Conservation (phyloP, 2,113 vertebrate species). For the Bungarus multicinctus region DNA sequence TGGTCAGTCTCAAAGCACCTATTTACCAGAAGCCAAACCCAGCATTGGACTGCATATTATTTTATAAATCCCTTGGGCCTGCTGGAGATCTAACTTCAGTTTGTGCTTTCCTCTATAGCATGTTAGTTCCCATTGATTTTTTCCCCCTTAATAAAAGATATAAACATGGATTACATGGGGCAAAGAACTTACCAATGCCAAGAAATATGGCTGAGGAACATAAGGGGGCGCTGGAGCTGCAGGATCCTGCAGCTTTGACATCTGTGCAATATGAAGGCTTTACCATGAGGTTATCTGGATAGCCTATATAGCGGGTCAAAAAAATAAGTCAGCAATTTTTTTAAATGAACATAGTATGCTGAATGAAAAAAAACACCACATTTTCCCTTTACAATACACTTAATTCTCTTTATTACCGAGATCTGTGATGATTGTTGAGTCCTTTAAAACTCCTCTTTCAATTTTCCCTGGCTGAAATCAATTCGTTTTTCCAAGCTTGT, state of each 20-base stretch:
- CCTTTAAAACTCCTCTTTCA: slow-evolving; percentile 35
- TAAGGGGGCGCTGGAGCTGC: background rate
- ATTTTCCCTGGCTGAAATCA: slow-evolving; percentile 41
- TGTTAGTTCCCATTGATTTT: background rate
- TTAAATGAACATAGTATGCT: slow-evolving; percentile 1
- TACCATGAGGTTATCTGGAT: background rate
- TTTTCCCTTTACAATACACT: background rate
- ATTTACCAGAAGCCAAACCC: background rate
- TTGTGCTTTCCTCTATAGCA: background rate
- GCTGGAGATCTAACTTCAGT: background rate
- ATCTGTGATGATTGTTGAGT: slow-evolving; percentile 37
- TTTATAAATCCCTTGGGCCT: background rate
- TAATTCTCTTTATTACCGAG: slow-evolving; percentile 7
- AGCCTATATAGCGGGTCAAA: background rate
- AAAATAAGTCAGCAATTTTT: background rate
- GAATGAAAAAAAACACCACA: background rate
- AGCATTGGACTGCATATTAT: background rate
- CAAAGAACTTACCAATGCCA: background rate
- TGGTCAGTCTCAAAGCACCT: background rate
- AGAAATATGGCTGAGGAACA: background rate
- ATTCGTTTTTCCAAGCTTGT: slow-evolving; percentile 26
- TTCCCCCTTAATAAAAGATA: background rate
- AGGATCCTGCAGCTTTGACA: background rate
- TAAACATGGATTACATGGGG: background rate
- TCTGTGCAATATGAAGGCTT: no score